phyloP scores from a whole-genome alignment of 92 coral and sea anemone species.

The Actinernus sp. region DNA sequence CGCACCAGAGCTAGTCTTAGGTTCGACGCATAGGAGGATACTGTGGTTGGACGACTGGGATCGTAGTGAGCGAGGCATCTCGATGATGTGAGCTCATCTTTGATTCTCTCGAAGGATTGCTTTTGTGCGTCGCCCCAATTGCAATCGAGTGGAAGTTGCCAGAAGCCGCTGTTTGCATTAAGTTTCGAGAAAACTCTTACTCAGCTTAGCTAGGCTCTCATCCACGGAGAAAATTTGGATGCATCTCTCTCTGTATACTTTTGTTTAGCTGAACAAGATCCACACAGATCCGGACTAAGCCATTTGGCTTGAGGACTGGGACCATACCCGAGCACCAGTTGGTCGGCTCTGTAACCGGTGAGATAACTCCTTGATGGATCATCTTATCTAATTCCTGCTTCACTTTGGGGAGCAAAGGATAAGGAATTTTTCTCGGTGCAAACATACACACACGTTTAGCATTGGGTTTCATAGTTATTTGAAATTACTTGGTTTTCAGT shows the following conservation, averaged over 20 bases:
- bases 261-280: slow-evolving; percentile 36
- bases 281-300: too few relatives aligned
- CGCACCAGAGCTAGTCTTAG: too few relatives aligned
- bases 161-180: slow-evolving; percentile 41
- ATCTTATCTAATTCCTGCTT: slow-evolving; percentile 35
- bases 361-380: slow-evolving; percentile 49
- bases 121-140: too few relatives aligned
- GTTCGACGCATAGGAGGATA: too few relatives aligned
- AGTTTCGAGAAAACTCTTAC: slow-evolving; percentile 35
- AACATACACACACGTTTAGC: not conserved
- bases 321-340: slow-evolving; percentile 54
- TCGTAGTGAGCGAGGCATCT: too few relatives aligned
- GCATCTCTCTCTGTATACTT: slow-evolving; percentile 36
- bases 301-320: slow-evolving; percentile 50
- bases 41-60: too few relatives aligned
- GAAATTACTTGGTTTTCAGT: not conserved
- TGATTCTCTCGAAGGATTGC: too few relatives aligned
- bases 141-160: too few relatives aligned
- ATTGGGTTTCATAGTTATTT: not conserved
- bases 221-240: slow-evolving; percentile 33
- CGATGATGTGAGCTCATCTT: too few relatives aligned
- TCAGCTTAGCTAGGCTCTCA: slow-evolving; percentile 48
- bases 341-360: slow-evolving; percentile 56
- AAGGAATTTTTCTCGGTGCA: not conserved
- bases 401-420: too few relatives aligned